Evolutionary conservation across 2,888 invertebrate genomes (phyloP).

Genomic region (Spisula solida): DNA sequence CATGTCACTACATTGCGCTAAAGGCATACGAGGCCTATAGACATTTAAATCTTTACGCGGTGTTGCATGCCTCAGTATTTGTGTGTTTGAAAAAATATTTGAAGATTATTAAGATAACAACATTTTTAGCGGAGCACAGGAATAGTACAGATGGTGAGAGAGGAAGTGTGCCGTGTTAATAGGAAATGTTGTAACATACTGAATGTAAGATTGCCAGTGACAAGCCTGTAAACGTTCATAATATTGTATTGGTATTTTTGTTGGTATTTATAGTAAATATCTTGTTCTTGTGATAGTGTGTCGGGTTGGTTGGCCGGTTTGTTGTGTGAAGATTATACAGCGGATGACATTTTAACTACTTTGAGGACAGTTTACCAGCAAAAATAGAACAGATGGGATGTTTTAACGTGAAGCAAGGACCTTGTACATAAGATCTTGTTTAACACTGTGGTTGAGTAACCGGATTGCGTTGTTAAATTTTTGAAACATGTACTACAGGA

Average conservation of each 20-base stretch:
- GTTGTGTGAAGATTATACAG: neutral
- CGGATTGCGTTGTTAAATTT: neutral
- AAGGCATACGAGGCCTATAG: constrained; percentile 47
- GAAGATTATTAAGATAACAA: constrained; percentile 40
- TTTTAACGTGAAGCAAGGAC: neutral
- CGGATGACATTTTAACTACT: constrained; percentile 3
- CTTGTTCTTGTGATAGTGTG: constrained; percentile 9
- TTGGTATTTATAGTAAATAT: constrained; percentile 21
- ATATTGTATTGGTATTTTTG: constrained; percentile 30
- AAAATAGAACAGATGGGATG: constrained; percentile 22
- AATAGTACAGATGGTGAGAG: neutral
- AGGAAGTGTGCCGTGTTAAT: constrained; percentile 32
- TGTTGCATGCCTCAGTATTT: constrained; percentile 38
- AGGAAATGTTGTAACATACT: constrained; percentile 12
- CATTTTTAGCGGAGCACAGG: constrained; percentile 24
- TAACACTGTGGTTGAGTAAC: neutral
- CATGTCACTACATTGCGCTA: constrained; percentile 49
- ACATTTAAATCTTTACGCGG: constrained; percentile 52
- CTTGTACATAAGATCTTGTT: neutral
- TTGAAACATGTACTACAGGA: neutral
- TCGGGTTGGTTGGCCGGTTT: neutral
- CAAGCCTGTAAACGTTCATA: constrained; percentile 16
- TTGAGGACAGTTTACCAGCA: constrained; percentile 5
- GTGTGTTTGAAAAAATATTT: constrained; percentile 36
- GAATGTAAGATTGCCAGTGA: constrained; percentile 4